Conservation (phyloP, 1,140 invertebrate genomes). For the Danaus plexippus region DNA sequence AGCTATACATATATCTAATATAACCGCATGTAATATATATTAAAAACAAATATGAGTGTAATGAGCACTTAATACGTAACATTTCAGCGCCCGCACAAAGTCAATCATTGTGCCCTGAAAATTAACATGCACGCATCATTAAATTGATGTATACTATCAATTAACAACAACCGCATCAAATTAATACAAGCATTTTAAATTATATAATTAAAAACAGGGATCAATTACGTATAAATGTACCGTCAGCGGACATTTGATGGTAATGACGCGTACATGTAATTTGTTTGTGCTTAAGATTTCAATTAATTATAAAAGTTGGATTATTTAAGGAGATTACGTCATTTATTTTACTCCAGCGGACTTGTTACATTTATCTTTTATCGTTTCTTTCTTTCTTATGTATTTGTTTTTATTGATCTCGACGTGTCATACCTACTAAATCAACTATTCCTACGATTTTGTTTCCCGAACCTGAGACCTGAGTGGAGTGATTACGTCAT, state of each 20-base stretch:
- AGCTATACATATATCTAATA: background rate
- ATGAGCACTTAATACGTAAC: slow-evolving; percentile 10
- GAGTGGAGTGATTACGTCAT: too few relatives aligned
- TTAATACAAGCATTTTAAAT: slow-evolving; percentile 69
- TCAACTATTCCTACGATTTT: too few relatives aligned
- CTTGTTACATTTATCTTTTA: slow-evolving; percentile 6
- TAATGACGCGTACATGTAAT: slow-evolving; percentile 32
- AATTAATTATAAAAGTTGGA: too few relatives aligned
- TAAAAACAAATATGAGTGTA: slow-evolving; percentile 4
- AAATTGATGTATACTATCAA: slow-evolving; percentile 60
- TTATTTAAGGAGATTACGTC: too few relatives aligned
- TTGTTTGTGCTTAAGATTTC: slow-evolving; percentile 13
- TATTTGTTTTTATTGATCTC: too few relatives aligned
- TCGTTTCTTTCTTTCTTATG: background rate
- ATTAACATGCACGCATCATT: slow-evolving; percentile 61
- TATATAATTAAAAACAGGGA: slow-evolving; percentile 49
- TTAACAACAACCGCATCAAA: slow-evolving; percentile 43
- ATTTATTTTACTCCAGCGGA: background rate
- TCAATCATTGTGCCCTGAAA: slow-evolving; percentile 54
- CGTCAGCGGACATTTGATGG: slow-evolving; percentile 25
- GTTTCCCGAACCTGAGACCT: too few relatives aligned
- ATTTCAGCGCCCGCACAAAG: slow-evolving; percentile 39
- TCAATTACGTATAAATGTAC: slow-evolving; percentile 50
- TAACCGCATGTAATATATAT: background rate
- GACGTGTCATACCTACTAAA: too few relatives aligned